Base-by-base conservation (phyloP, 2,797 vertebrate species). In the Helostoma temminkii region DNA sequence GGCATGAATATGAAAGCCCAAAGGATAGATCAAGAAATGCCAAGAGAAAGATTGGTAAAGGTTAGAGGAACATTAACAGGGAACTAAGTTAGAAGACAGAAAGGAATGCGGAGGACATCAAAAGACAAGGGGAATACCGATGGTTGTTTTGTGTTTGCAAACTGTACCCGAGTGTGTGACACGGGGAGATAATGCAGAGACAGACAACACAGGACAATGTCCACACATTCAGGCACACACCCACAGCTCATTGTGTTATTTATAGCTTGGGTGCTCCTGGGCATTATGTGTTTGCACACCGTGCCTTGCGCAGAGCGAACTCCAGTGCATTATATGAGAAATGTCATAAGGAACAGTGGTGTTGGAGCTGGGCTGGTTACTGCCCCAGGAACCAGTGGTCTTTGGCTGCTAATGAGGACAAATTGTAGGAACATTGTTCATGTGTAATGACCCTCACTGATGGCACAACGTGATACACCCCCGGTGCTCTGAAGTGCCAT, bases 261-360 rank as follows among this genome's bases (percentile, higher is more conserved):
- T 92, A 86, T 89, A 90, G 85, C 67, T n/a, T 1, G 1, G 15
- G 41, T 1, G 53, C 83, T 83, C 49, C 45, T 28, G 37, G 86
- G 76, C 72, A 37, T 89, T 80, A 83, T 87, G 87, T 72, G 79
- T 67, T 79, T 66, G 47, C 72, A 71, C 45, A 46, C 60, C 8
- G 34, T 11, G 30, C 48, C 73, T 47, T 3, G 32, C 67, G 5
- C 71, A 54, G 55, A 79, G 82, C 52, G 59, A 80, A 80, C 77
- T 57, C 74, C 63, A 60, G 66, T 81, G 85, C 53, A 71, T 85
- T 89, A 84, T 83, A 84, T 50, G 82, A 83, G 74, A 90, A 91
- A 92, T 91, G 89, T 92, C 90, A 90, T 37, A 74, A 78, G 64
- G 71, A 91, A 55, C 77, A 4, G 71, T 16, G 63, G 69, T 3